Evolutionary conservation across 37 sponge, comb jelly and placozoan species (phyloP), one percentile per base, ranked within the genome.

Genomic region (Halisarca cf. caerulea): DNA sequence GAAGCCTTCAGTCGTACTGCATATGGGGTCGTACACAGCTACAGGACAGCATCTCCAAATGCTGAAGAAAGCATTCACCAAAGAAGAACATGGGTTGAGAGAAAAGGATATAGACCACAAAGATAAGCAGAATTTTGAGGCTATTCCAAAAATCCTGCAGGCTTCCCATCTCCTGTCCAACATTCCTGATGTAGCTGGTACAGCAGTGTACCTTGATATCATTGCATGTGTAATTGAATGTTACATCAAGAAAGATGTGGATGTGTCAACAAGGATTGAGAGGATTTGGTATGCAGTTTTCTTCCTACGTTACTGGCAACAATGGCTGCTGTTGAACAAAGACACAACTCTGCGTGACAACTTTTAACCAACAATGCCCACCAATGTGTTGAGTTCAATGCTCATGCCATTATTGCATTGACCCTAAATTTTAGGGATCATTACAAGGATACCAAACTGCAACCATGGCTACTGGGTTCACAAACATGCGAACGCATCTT

Each of bases 41-140:
- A 41, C 41, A 5, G 59, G n/a, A 11, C 44, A 54, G 1, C 85
- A 85, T 25, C 32, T 85, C 11, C 66, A 58, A 27, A 21, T 75
- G 15, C 37, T 85, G 0, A 23, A 37, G n/a, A 33, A 32, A 5
- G 77, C 33, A 3, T 85, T 70, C 39, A 32, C 32, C 6, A 85
- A 85, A 35, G 78, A 74, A 24, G 40, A 85, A 64, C 85, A 85
- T 75, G 85, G 85, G 0, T 20, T 85, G 43, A 20, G 78, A 1
- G 42, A 38, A 7, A 78, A 34, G 58, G 85, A 85, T 58, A 28
- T 55, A 5, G 44, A 85, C 64, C 62, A 73, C 61, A 85, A 75
- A 77, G 85, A 85, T 33, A 73, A 59, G 42, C 78, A 85, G 27
- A 85, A 85, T 62, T 85, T 38, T 85, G 78, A 85, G 30, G 61